Conservation (phyloP, 2,888 invertebrate species). For the Mythimna vitellina region DNA sequence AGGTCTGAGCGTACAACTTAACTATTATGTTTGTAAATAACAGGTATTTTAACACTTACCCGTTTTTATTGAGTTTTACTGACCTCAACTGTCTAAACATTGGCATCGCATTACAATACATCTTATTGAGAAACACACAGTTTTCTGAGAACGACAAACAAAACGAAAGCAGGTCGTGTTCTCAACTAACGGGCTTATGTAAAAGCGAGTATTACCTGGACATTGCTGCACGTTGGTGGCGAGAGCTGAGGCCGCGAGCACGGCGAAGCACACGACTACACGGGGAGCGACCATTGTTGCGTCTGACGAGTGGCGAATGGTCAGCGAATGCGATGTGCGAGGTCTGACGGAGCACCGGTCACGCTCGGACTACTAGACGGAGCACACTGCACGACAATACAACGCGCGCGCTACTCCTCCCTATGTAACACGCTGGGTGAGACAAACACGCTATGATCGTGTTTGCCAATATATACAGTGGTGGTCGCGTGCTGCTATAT, state of each 20-base stretch:
- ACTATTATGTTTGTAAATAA: background rate
- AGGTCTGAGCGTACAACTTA: background rate
- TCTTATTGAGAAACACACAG: conserved; percentile 30
- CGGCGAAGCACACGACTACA: conserved; percentile 75
- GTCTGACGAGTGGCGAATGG: conserved; percentile 65
- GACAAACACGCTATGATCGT: conserved; percentile 36
- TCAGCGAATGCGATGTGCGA: conserved; percentile 20
- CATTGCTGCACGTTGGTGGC: conserved; percentile 83
- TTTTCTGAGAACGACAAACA: conserved; percentile 50
- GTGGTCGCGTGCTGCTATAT: conserved; percentile 22
- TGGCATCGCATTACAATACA: conserved; percentile 19
- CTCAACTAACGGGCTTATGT: conserved; percentile 69
- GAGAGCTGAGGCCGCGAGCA: conserved; percentile 71
- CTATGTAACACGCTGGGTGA: conserved; percentile 28
- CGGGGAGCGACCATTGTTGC: conserved; percentile 77
- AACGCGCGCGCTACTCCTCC: conserved; percentile 17
- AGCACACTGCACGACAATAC: conserved; percentile 21
- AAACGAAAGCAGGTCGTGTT: conserved; percentile 80
- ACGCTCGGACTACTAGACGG: conserved; percentile 28
- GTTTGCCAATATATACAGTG: conserved; percentile 43
- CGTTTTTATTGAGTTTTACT: conserved; percentile 25
- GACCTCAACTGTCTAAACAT: conserved; percentile 28
- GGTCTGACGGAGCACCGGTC: conserved; percentile 35
- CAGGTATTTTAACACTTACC: background rate
- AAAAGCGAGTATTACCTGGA: conserved; percentile 77